Evolutionary conservation across 53 echinoderm and acorn worm species (phyloP).

Genomic region (Actinopyga echinites): DNA sequence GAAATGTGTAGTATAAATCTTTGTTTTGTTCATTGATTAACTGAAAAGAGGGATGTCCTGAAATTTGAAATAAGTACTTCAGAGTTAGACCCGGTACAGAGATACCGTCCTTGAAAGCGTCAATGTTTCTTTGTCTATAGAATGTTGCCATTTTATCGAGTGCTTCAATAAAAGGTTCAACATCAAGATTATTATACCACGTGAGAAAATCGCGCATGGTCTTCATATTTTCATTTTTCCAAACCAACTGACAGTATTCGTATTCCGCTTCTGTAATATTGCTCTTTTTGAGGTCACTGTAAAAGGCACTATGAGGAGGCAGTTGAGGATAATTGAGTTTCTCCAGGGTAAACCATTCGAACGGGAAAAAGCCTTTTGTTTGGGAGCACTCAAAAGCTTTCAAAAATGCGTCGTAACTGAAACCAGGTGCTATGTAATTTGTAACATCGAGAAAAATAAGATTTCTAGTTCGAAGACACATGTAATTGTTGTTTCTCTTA

Average conservation of each 20-base stretch:
- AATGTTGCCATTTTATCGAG: constrained; percentile 46
- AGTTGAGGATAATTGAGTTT: constrained; percentile 31
- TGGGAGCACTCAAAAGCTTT: no score
- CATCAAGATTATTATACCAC: constrained; percentile 65
- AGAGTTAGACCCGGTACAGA: constrained; percentile 61
- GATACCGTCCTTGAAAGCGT: constrained; percentile 64
- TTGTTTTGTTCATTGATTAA: constrained; percentile 44
- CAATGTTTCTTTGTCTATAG: constrained; percentile 36
- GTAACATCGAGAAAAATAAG: constrained; percentile 30
- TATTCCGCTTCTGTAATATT: constrained; percentile 44
- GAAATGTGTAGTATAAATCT: constrained; percentile 61
- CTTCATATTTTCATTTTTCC: constrained; percentile 43
- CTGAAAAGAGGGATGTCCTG: constrained; percentile 3
- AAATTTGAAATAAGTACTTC: constrained; percentile 45
- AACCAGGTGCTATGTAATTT: constrained; percentile 40
- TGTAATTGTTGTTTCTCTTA: constrained; percentile 28
- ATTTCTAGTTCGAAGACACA: constrained; percentile 3
- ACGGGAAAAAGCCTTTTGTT: constrained; percentile 49
- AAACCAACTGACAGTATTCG: constrained; percentile 16
- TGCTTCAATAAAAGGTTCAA: constrained; percentile 53
- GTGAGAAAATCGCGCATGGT: constrained; percentile 52
- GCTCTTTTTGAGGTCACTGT: constrained; percentile 24
- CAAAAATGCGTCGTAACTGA: constrained; percentile 26
- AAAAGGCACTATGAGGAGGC: constrained; percentile 36
- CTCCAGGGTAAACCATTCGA: constrained; percentile 42